Conservation (phyloP, 2,888 invertebrate genomes). For the Chymomyza amoena region DNA sequence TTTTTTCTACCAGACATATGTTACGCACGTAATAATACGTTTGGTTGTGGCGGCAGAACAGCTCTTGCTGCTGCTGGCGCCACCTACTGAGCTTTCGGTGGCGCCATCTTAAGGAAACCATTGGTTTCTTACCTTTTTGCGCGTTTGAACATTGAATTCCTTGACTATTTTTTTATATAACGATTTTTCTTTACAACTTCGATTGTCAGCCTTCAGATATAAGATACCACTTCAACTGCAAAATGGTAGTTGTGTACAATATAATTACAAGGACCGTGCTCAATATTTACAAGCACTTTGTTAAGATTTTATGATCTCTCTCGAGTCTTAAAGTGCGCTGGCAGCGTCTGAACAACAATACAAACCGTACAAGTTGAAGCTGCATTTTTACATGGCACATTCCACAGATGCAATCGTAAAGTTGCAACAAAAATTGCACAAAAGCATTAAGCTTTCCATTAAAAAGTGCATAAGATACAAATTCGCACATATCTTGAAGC, state of each 20-base stretch:
- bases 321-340: not conserved
- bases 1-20: too few species aligned
- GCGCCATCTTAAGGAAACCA: too few species aligned
- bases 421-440: not conserved
- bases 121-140: too few species aligned
- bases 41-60: too few species aligned
- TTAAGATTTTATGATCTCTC: not conserved
- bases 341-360: not conserved
- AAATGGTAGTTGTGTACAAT: not conserved
- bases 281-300: not conserved
- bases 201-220: not conserved
- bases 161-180: too few species aligned
- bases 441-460: constrained; percentile 40
- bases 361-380: not conserved
- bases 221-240: not conserved
- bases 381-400: not conserved
- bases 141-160: too few species aligned
- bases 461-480: constrained; percentile 30
- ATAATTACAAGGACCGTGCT: not conserved
- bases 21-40: too few species aligned
- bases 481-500: not conserved
- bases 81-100: too few species aligned
- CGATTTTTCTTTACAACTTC: too few species aligned
- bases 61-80: too few species aligned
- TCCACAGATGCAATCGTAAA: not conserved